Base-by-base conservation (phyloP, 2,888 invertebrate species). In the Ophioninae sp. region DNA sequence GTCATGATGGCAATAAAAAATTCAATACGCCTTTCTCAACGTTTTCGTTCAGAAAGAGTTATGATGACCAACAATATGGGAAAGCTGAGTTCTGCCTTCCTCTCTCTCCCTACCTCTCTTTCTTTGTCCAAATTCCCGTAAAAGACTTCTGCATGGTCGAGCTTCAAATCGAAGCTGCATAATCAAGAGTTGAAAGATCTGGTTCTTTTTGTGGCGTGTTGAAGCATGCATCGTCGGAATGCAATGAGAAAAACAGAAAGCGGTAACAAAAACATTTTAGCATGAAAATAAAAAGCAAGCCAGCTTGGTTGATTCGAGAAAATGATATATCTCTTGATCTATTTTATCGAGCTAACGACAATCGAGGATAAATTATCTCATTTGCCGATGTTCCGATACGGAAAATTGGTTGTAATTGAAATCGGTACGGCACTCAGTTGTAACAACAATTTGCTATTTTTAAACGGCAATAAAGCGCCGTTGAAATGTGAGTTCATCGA, bases 1-100 rank as follows among this genome's bases (percentile, higher is more conserved):
- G 74, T 61, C 73, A 73, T 21, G 59, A 73, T 50, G 37, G 3
- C 72, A 72, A 7, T 23, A 62, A 61, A 68, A 68, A 68, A 68
- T 50, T 50, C 7, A 68, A 50, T 23, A 13, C 50, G 23, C 68
- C 17, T 73, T 62, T 44, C 44, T 21, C 37, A 62, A 37, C 50
- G n/a, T 56, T 39, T 56, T 50, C 50, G 50, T 50, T 50, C 10
- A 3, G 17, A 6, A 50, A 50, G 17, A 50, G 50, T 13, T 13
- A 13, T 13, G 6, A 13, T 50, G 50, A 13, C 50, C 50, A 50
- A 50, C 50, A 13, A 50, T 50, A 50, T 17, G 50, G 6, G 50
- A 50, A 50, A 50, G 50, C 50, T 50, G 50, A 5, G 13, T 13
- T 10, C 50, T 7, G 2, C 8, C 8, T 44, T 13, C 8, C 44